phyloP scores from a whole-genome alignment of 2,888 invertebrate species.

The Himalopsyche kuldschensis region DNA sequence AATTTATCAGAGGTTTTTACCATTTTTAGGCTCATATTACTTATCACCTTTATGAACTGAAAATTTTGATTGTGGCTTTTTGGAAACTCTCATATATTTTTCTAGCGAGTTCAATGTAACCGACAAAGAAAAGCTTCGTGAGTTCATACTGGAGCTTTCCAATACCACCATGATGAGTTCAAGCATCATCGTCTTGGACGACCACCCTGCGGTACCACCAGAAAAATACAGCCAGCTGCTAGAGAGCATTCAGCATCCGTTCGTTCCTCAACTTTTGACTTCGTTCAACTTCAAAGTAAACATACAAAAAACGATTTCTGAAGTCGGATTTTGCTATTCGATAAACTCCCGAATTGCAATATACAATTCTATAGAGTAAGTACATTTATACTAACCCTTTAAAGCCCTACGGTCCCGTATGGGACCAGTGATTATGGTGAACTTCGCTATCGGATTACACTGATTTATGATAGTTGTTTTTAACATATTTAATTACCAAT shows the following conservation, averaged over 20 bases:
- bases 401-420: too few relatives aligned
- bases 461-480: too few relatives aligned
- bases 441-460: too few relatives aligned
- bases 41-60: too few relatives aligned
- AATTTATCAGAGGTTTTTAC: too few relatives aligned
- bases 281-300: conserved; percentile 51
- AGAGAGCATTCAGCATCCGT: conserved; percentile 10
- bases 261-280: conserved; percentile 41
- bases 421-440: too few relatives aligned
- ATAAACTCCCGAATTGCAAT: conserved; percentile 68
- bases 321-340: conserved; percentile 71
- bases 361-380: conserved; percentile 60
- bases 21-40: too few relatives aligned
- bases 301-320: conserved; percentile 63
- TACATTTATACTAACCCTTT: not conserved
- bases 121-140: conserved; percentile 14
- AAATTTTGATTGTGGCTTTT: too few relatives aligned
- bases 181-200: conserved; percentile 10
- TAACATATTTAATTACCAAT: too few relatives aligned
- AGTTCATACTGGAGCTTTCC: conserved; percentile 11
- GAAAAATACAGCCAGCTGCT: conserved; percentile 13
- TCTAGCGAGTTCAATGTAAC: conserved; percentile 9
- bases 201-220: conserved; percentile 19
- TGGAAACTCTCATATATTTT: not conserved
- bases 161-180: conserved; percentile 2